Conservation (phyloP, 2,113 vertebrate species). For the Indicator maculatus region DNA sequence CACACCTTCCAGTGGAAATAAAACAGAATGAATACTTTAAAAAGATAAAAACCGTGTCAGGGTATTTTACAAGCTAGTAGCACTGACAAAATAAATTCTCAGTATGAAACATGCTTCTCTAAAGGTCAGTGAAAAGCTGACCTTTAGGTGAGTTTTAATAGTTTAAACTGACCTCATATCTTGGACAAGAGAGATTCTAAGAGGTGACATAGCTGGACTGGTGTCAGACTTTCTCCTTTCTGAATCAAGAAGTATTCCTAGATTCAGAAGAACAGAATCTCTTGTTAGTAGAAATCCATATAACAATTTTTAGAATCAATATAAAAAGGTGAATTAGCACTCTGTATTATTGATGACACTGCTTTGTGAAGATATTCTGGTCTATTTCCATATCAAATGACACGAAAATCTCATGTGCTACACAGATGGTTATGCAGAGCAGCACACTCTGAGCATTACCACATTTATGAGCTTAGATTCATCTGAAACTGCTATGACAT, state of each 20-base stretch:
- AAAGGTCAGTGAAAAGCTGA: background rate
- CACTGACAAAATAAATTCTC: background rate
- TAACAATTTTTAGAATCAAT: background rate
- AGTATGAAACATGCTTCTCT: background rate
- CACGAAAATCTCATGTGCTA: background rate
- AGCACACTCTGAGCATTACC: background rate
- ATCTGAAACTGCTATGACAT: background rate
- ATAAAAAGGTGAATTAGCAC: background rate
- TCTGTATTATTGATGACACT: background rate
- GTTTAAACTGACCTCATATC: conserved; percentile 91
- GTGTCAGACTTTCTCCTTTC: conserved; percentile 96
- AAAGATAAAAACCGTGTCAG: background rate
- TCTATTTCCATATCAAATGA: background rate
- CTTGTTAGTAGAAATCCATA: background rate
- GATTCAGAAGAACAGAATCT: background rate
- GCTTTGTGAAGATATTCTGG: background rate
- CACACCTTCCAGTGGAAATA: background rate
- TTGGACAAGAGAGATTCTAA: conserved; percentile 92
- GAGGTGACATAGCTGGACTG: conserved; percentile 87
- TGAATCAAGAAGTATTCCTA: conserved; percentile 92
- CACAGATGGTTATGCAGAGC: background rate
- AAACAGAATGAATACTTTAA: background rate
- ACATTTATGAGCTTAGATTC: background rate
- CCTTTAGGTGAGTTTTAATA: background rate
- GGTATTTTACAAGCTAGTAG: background rate